A percentile compares a stretch with the other conserved stretches of the same genome.
Conservation (phyloP, 2,888 invertebrate species). For the Kuschelorhynchus macadamiae region DNA sequence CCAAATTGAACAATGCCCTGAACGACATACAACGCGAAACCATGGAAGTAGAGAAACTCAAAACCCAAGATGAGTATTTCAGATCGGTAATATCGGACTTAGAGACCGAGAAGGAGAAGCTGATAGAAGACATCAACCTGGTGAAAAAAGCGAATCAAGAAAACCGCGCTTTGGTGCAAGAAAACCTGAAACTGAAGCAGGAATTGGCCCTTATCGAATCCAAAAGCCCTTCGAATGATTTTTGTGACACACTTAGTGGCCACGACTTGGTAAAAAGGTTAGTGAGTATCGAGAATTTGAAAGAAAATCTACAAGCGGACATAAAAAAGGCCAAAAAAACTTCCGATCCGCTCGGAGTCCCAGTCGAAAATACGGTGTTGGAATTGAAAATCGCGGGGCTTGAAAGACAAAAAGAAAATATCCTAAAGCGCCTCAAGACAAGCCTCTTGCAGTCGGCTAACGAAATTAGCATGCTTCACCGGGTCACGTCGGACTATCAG, state of each 20-base stretch:
- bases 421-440: slow-evolving; percentile 51
- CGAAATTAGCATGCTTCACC: slow-evolving; percentile 50
- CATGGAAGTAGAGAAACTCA: slow-evolving; percentile 43
- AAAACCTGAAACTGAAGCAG: slow-evolving; percentile 48
- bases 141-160: slow-evolving; percentile 49
- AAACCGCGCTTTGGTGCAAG: slow-evolving; percentile 40
- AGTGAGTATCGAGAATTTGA: slow-evolving; percentile 26
- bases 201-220: slow-evolving; percentile 45
- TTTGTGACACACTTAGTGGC: background rate
- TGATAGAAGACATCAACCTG: slow-evolving; percentile 29
- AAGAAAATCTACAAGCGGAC: slow-evolving; percentile 23
- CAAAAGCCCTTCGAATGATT: background rate
- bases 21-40: slow-evolving; percentile 48
- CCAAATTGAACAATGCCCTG: slow-evolving; percentile 48
- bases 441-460: slow-evolving; percentile 48
- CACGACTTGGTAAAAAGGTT: slow-evolving; percentile 32
- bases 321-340: slow-evolving; percentile 3
- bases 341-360: slow-evolving; percentile 19
- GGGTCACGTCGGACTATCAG: slow-evolving; percentile 50
- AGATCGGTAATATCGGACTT: slow-evolving; percentile 47
- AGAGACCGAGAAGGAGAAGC: slow-evolving; percentile 46
- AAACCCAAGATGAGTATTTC: slow-evolving; percentile 48
- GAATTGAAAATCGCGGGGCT: slow-evolving; percentile 51
- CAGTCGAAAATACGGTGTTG: slow-evolving; percentile 40
- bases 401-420: slow-evolving; percentile 48